Evolutionary conservation across 64 coral and sea anemone species (phyloP), one percentile per base, ranked within the genome.

Genomic region (Actinia tenebrosa): DNA sequence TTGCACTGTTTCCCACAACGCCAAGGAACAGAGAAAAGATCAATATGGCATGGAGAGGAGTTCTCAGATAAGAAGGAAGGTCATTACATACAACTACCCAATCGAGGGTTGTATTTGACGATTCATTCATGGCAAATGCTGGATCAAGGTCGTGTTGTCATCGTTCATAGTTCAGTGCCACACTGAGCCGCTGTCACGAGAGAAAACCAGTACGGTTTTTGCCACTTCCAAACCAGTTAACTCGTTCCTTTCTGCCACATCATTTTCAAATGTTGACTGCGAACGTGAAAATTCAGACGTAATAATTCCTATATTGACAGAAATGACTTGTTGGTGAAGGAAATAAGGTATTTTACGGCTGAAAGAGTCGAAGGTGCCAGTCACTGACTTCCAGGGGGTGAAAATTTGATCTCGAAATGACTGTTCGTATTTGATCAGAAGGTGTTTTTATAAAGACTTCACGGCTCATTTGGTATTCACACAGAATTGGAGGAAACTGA

Each of bases 1-100:
- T 69, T 1, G 63, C 82, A 71, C 79, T 77, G 75, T 97, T 97
- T 61, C 94, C 94, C 4, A 93, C 83, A 30, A 97, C 75, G 22
- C 87, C 87, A 3, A 93, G 3, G 4, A 90, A 77, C 8, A 97
- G 72, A 42, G 86, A 78, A 3, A 86, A 22, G 58, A 97, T 81
- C 2, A 97, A 77, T 62, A 16, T 44, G 5, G 30, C 64, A 52
- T 78, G 56, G 46, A 85, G 19, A 52, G 87, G 44, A 20, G 91
- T 84, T 25, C 66, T 92, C 55, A 59, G 77, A 26, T 52, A 27
- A n/a, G 22, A 56, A 17, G 63, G 20, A 68, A 64, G 20, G 63
- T 56, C 56, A 20, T 23, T 55, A 86, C 89, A 91, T 45, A 62
- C 84, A 46, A 17, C 20, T 68, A 16, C 53, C 37, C 61, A 66